Conservation (phyloP, 2,113 vertebrate genomes). For the Tricholaema leucomelas region DNA sequence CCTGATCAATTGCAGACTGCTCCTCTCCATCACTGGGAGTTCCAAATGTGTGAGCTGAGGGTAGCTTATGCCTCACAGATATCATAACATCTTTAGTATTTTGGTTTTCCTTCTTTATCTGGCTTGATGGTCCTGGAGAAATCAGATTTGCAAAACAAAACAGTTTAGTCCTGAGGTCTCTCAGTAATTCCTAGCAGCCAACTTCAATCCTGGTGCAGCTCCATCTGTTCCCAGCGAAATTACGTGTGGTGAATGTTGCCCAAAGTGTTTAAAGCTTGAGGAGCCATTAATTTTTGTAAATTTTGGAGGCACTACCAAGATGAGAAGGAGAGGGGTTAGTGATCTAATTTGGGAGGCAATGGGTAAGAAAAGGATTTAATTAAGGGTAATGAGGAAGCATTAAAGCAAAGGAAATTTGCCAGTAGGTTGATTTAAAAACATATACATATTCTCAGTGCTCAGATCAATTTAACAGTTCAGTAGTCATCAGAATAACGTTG, state of each 20-base stretch:
- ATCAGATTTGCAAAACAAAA: not conserved
- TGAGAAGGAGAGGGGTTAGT: not conserved
- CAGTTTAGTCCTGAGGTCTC: not conserved
- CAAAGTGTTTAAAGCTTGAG: constrained; percentile 23
- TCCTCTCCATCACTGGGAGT: not conserved
- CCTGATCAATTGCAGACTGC: not conserved
- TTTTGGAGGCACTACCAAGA: not conserved
- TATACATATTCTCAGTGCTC: constrained; percentile 37
- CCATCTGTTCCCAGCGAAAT: constrained; percentile 13
- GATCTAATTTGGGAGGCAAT: constrained; percentile 18
- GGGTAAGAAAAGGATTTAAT: constrained; percentile 56
- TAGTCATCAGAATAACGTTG: constrained; percentile 32
- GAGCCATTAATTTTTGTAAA: not conserved
- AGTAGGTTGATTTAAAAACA: constrained; percentile 54
- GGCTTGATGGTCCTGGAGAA: not conserved
- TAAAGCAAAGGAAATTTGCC: constrained; percentile 32
- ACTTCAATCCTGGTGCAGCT: not conserved
- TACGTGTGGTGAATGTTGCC: not conserved
- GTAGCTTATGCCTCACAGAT: not conserved
- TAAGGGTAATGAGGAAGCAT: constrained; percentile 47
- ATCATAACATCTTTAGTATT: not conserved
- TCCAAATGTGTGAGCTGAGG: not conserved
- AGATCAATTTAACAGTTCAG: constrained; percentile 57
- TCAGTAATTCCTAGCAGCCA: not conserved
- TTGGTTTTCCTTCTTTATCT: not conserved